Percentiles rank a stretch among this genome's conserved stretches.
Evolutionary conservation across 2,888 invertebrate genomes (phyloP).

Genomic region (Cremastinae sp.): DNA sequence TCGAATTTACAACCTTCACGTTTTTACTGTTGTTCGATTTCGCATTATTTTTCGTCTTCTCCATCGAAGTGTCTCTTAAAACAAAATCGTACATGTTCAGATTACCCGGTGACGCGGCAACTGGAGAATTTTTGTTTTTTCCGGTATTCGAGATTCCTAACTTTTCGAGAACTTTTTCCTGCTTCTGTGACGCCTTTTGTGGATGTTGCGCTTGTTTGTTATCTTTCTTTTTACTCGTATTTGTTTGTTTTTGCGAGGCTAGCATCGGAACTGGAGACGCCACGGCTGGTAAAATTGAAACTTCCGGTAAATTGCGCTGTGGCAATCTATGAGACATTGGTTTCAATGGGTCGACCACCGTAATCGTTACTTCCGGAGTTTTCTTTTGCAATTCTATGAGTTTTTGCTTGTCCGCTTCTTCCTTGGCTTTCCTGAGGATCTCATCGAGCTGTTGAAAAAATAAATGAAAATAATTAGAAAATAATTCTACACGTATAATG

Average conservation of each 20-base stretch:
- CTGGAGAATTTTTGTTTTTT: constrained; percentile 62
- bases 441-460: constrained; percentile 77
- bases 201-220: constrained; percentile 62
- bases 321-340: constrained; percentile 72
- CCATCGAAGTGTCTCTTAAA: constrained; percentile 25
- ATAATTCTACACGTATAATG: background rate
- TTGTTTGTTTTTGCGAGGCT: constrained; percentile 58
- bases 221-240: constrained; percentile 66
- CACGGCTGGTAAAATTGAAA: constrained; percentile 76
- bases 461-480: constrained; percentile 11
- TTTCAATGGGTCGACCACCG: constrained; percentile 80
- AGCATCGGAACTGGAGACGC: constrained; percentile 44
- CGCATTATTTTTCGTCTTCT: constrained; percentile 20
- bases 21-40: constrained; percentile 40
- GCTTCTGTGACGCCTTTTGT: constrained; percentile 63
- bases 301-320: constrained; percentile 76
- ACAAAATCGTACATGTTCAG: constrained; percentile 53
- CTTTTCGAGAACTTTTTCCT: constrained; percentile 33
- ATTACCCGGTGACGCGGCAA: constrained; percentile 47
- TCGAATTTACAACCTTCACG: constrained; percentile 49
- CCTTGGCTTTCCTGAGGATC: constrained; percentile 78
- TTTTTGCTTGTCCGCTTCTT: constrained; percentile 78
- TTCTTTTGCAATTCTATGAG: constrained; percentile 79
- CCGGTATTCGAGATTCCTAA: constrained; percentile 28
- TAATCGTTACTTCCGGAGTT: constrained; percentile 81